Conservation (phyloP, 2,888 invertebrate genomes). For the Neelides folsomi region DNA sequence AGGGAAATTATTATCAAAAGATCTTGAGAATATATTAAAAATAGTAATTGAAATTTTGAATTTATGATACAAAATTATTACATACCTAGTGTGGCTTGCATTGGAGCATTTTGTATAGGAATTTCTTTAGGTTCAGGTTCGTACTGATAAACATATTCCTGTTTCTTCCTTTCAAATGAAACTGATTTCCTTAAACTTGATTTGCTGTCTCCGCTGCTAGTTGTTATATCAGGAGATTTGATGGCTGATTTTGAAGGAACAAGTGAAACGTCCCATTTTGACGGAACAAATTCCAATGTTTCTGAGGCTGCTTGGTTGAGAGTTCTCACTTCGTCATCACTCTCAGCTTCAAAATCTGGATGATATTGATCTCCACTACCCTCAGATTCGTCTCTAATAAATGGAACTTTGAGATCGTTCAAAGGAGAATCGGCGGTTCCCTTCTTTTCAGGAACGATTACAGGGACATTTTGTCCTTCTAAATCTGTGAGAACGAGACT, state of each 20-base stretch:
- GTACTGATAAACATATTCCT: conserved; percentile 28
- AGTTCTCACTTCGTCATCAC: no score
- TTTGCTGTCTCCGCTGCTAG: background rate
- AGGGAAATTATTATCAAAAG: background rate
- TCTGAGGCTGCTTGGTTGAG: no score
- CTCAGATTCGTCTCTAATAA: background rate
- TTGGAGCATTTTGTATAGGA: background rate
- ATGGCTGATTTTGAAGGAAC: conserved; percentile 27
- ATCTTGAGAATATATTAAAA: background rate
- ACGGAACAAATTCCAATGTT: conserved; percentile 23
- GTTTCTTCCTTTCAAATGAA: conserved; percentile 29
- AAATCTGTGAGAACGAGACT: conserved; percentile 28
- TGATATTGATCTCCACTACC: background rate
- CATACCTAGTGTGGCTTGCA: conserved; percentile 8
- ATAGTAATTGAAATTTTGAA: no score
- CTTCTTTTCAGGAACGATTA: background rate
- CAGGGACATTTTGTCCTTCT: conserved; percentile 13
- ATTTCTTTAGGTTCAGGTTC: conserved; percentile 10
- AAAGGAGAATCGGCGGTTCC: background rate
- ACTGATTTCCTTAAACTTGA: conserved; percentile 29
- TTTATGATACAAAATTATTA: no score
- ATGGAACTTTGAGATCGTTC: background rate
- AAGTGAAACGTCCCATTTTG: conserved; percentile 31
- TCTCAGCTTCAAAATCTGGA: background rate
- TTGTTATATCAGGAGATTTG: conserved; percentile 24